Evolutionary conservation across 2,113 vertebrate species (phyloP), one percentile per base, ranked within the genome.

Genomic region (Pelvicachromis taeniatus): DNA sequence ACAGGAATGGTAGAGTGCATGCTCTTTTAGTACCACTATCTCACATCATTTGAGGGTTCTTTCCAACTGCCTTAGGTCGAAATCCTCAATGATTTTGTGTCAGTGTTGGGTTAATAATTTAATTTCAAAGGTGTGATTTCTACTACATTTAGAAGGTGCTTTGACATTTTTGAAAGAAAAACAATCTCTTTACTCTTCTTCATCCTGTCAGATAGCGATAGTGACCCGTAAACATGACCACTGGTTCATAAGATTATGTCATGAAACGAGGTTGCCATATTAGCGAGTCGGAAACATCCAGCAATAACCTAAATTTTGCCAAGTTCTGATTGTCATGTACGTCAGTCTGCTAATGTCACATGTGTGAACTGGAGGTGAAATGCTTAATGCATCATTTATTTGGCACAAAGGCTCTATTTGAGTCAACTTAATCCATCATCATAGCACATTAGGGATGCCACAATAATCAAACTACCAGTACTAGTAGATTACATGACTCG

Each of bases 11-110:
- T 21, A 48, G 56, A 55, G 50, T 80, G 40, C 75, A 78, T 75
- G 40, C 65, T 81, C 85, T 80, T 81, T 87, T 58, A 82, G 85
- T 59, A 55, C 56, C 65, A 14, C 77, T 82, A 84, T 91, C 86
- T 91, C 53, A 16, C 42, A 81, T 91, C 55, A 23, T 59, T 80
- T 29, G 42, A 73, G 42, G 42, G 68, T 48, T 73, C 42, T 52
- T 75, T 45, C 70, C 45, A 85, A 70, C 38, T 84, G 53, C 91
- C 70, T 42, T 75, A 29, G 81, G 83, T 83, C 16, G 4, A 81
- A 84, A 83, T 78, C 55, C 21, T 89, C 6, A 50, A 4, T 31
- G 23, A 78, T 83, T 86, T 73, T 65, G 4, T 61, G 40, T 84
- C 53, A 33, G 11, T 40, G 16, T 70, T 50, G 56, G 61, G 54